Evolutionary conservation across 1,140 invertebrate genomes (phyloP).

Genomic region (Spodoptera frugiperda): DNA sequence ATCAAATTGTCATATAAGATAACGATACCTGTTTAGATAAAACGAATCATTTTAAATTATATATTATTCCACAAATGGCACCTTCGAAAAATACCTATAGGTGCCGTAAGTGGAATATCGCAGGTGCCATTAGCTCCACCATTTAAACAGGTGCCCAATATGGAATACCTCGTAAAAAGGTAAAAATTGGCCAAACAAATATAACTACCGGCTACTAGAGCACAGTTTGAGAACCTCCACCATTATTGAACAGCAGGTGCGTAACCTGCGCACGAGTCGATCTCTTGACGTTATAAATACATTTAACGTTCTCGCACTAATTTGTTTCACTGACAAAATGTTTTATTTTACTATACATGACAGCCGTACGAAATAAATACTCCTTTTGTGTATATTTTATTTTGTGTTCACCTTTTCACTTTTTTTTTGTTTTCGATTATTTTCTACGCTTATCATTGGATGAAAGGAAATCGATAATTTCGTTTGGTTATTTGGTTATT

Average conservation of each 20-base stretch:
- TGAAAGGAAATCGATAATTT: conserved; percentile 8
- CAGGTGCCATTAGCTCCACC: no score
- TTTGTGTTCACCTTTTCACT: background rate
- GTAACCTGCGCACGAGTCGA: conserved; percentile 60
- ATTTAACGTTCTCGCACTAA: conserved; percentile 41
- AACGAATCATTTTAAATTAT: no score
- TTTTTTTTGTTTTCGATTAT: background rate
- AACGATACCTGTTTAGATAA: no score
- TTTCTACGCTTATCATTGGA: conserved; percentile 6
- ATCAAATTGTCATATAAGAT: no score
- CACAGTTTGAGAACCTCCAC: conserved; percentile 57
- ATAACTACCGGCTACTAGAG: no score
- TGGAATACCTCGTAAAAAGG: no score
- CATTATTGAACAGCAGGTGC: conserved; percentile 61
- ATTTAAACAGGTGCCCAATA: no score
- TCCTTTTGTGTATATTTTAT: background rate
- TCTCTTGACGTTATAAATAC: conserved; percentile 58
- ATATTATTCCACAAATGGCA: no score
- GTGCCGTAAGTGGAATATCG: no score
- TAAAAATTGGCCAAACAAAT: no score
- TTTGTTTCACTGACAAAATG: conserved; percentile 45
- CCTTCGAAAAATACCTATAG: no score
- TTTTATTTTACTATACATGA: conserved; percentile 40
- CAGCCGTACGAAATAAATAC: conserved; percentile 10
- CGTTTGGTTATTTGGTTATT: background rate